A percentile compares a stretch with the other conserved stretches of the same genome.
Evolutionary conservation across 2,888 invertebrate genomes (phyloP).

Genomic region (Zonitis immaculata): DNA sequence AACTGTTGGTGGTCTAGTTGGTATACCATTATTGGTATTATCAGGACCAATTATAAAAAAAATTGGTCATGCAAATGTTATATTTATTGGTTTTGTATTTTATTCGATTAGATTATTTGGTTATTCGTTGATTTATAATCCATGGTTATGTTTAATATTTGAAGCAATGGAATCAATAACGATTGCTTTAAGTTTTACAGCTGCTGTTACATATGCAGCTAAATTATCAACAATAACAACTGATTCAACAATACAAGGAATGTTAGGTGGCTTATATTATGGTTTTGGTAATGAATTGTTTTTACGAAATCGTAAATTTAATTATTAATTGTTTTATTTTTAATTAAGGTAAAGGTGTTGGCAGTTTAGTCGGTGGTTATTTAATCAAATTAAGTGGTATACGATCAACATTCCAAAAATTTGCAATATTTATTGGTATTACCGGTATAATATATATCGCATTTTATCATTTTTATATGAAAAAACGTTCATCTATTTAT

Average conservation of each 20-base stretch:
- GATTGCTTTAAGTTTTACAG: slow-evolving; percentile 69
- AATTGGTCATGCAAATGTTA: slow-evolving; percentile 71
- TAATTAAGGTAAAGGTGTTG: slow-evolving; percentile 64
- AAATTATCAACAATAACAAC: slow-evolving; percentile 68
- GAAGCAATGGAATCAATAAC: slow-evolving; percentile 76
- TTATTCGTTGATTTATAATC: slow-evolving; percentile 70
- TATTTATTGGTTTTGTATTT: slow-evolving; percentile 72
- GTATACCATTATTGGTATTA: slow-evolving; percentile 69
- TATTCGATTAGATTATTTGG: slow-evolving; percentile 69
- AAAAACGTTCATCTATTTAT: slow-evolving; percentile 53
- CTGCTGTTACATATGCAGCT: slow-evolving; percentile 73
- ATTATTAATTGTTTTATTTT: too few relatives aligned
- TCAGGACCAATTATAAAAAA: slow-evolving; percentile 70
- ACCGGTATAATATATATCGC: slow-evolving; percentile 65
- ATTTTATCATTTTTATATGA: slow-evolving; percentile 63
- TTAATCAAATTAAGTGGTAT: slow-evolving; percentile 69
- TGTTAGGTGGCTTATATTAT: slow-evolving; percentile 74
- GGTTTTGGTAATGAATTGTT: slow-evolving; percentile 66
- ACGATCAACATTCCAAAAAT: slow-evolving; percentile 66
- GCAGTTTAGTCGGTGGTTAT: slow-evolving; percentile 71
- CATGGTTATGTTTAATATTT: slow-evolving; percentile 70
- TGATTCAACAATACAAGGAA: slow-evolving; percentile 70
- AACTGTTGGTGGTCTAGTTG: slow-evolving; percentile 71
- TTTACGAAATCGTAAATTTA: too few relatives aligned
- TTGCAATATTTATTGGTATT: slow-evolving; percentile 58